phyloP scores from a whole-genome alignment of 1,140 invertebrate genomes.

The Metopolophium dirhodum region DNA sequence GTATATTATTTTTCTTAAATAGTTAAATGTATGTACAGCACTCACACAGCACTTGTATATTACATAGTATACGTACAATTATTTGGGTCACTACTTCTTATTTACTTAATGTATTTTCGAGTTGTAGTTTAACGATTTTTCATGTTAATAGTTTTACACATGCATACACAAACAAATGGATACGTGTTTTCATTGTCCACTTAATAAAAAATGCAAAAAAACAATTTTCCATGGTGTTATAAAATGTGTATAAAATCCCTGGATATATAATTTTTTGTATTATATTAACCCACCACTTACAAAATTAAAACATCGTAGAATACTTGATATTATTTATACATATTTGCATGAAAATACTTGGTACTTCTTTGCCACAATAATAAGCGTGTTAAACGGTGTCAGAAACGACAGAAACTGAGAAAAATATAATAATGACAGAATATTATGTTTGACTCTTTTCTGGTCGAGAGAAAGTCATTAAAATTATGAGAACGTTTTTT shows the following conservation, averaged over 20 bases:
- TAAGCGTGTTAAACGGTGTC: background rate
- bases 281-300: background rate
- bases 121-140: constrained; percentile 15
- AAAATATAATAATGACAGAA: background rate
- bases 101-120: background rate
- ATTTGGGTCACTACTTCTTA: constrained; percentile 26
- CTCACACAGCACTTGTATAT: background rate
- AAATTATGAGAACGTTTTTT: background rate
- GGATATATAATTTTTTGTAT: background rate
- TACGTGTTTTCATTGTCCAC: background rate
- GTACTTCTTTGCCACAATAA: background rate
- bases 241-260: background rate
- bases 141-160: background rate
- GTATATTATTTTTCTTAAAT: background rate
- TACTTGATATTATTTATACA: background rate
- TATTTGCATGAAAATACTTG: background rate
- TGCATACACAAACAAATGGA: background rate
- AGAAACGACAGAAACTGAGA: background rate
- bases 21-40: background rate
- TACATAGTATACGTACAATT: background rate
- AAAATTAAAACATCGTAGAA: background rate
- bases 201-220: background rate
- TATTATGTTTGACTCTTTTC: background rate
- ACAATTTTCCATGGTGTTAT: background rate
- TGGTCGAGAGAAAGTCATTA: background rate